These are phyloP conservation scores for Tinea semifulvella DNA, from an alignment of 2,888 invertebrate species.

Conservation along the genomic window DNA sequence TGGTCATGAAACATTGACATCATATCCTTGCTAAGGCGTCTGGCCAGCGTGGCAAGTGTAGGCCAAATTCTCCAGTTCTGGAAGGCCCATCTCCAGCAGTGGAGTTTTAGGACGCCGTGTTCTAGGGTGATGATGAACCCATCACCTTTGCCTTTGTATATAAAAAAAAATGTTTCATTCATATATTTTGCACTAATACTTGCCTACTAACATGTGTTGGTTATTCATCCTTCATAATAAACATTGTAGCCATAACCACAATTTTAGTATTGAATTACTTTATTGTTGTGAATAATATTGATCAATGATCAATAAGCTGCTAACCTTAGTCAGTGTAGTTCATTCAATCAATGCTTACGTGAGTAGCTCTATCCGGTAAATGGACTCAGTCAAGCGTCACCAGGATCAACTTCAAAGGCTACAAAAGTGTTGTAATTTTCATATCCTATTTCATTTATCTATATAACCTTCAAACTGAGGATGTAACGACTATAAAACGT, in stretches of 20 bases:
- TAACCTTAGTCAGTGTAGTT: neutral
- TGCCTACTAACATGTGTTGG: neutral
- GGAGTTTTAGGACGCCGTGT: too few relatives aligned
- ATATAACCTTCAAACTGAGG: neutral
- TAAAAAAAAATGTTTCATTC: too few relatives aligned
- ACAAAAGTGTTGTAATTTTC: neutral
- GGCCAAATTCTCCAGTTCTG: too few relatives aligned
- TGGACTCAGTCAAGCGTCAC: neutral
- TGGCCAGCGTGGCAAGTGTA: too few relatives aligned
- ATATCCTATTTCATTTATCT: neutral
- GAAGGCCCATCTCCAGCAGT: too few relatives aligned
- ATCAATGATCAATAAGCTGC: neutral
- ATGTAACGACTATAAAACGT: neutral
- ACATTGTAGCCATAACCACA: conserved; percentile 1
- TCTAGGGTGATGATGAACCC: too few relatives aligned
- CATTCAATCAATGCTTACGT: neutral
- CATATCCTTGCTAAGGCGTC: too few relatives aligned
- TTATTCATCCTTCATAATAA: neutral
- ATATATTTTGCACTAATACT: too few relatives aligned
- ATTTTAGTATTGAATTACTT: neutral
- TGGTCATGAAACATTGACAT: too few relatives aligned
- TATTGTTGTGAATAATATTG: conserved; percentile 3
- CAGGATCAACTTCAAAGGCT: neutral
- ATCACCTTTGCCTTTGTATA: too few relatives aligned
- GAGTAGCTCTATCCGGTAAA: neutral